These are phyloP conservation scores for Girardinus metallicus DNA, from an alignment of 2,797 vertebrate species.

Conservation along the genomic window DNA sequence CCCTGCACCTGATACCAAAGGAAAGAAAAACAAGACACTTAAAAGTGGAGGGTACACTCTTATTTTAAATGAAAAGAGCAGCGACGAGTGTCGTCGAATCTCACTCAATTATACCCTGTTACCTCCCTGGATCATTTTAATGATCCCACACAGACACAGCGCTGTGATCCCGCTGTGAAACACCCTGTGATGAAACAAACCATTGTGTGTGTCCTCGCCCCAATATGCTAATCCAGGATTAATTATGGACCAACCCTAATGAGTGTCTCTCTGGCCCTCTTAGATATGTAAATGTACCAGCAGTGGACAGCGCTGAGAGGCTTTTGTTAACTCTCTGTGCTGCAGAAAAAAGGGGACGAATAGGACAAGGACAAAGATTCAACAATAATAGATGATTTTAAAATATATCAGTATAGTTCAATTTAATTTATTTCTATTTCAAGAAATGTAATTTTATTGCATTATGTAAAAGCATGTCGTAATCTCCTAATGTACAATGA, in stretches of 20 bases:
- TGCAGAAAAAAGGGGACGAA: constrained; percentile 42
- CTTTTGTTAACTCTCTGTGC: constrained; percentile 52
- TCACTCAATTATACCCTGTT: constrained; percentile 49
- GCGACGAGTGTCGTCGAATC: constrained; percentile 34
- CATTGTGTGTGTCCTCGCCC: constrained; percentile 73
- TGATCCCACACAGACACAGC: constrained; percentile 66
- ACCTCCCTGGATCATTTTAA: constrained; percentile 67
- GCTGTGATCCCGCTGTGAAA: constrained; percentile 65
- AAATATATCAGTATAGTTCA: constrained; percentile 14
- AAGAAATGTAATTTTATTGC: not conserved
- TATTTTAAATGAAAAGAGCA: constrained; percentile 35
- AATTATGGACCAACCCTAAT: constrained; percentile 74
- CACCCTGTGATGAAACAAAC: constrained; percentile 73
- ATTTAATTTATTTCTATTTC: not conserved
- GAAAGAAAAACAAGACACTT: constrained; percentile 21
- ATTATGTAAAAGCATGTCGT: not conserved
- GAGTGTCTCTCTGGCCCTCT: constrained; percentile 67
- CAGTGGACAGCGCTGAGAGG: constrained; percentile 59
- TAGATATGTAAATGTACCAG: constrained; percentile 76
- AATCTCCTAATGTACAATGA: not conserved
- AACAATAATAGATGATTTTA: constrained; percentile 31
- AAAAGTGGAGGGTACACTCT: constrained; percentile 24
- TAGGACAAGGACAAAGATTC: constrained; percentile 43
- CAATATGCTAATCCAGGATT: constrained; percentile 78
- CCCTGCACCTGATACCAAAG: constrained; percentile 22